Evolutionary conservation across 2,113 vertebrate genomes (phyloP).

Genomic region (Otus sunia): DNA sequence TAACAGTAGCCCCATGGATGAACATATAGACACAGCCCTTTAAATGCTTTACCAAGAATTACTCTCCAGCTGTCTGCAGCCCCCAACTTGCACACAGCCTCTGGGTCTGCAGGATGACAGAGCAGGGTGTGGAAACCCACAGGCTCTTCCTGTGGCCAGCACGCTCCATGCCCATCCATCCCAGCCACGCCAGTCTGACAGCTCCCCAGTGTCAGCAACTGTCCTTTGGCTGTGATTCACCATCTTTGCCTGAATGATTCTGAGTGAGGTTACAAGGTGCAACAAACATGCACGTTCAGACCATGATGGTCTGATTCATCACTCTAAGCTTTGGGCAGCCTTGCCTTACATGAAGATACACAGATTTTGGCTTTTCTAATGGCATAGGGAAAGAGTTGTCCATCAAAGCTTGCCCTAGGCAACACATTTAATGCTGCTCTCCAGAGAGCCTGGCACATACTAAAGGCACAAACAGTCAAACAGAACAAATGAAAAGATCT

Average conservation of each 20-base stretch:
- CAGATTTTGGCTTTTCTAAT: background rate
- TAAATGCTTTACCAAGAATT: background rate
- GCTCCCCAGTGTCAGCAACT: background rate
- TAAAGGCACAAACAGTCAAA: conserved; percentile 16
- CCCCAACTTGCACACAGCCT: too few relatives aligned
- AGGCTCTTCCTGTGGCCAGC: fast-evolving
- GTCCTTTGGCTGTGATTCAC: background rate
- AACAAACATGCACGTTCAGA: fast-evolving
- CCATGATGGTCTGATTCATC: background rate
- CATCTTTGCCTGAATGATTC: background rate
- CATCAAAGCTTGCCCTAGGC: conserved; percentile 5
- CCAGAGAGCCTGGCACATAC: background rate
- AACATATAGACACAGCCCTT: fast-evolving
- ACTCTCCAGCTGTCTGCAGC: background rate
- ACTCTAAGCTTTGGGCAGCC: background rate
- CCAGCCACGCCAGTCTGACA: background rate
- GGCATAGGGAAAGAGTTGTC: background rate
- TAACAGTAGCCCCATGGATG: fast-evolving
- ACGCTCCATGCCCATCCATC: background rate
- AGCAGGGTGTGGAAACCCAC: fast-evolving
- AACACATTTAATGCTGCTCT: background rate
- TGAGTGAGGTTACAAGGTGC: background rate
- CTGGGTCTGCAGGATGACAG: background rate
- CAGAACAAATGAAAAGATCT: conserved; percentile 28
- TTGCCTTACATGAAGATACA: background rate